These are phyloP conservation scores for Miichthys miiuy DNA, from an alignment of 2,797 vertebrate species.

Conservation along the genomic window DNA sequence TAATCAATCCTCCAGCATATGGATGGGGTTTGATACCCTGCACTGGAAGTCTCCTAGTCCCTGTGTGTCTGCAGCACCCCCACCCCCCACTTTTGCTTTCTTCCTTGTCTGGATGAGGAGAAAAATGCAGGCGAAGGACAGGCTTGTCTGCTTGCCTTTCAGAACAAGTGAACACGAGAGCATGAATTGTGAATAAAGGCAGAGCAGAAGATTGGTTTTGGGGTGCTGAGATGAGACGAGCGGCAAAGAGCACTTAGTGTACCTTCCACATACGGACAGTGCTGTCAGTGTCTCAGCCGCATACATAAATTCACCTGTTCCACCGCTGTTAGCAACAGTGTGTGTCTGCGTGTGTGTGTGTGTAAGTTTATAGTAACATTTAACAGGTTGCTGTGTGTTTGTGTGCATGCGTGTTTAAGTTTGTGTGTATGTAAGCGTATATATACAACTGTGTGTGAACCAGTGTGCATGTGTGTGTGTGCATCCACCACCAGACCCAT, in stretches of 20 bases:
- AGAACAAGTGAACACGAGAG: constrained; percentile 67
- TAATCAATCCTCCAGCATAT: constrained; percentile 59
- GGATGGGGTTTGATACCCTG: constrained; percentile 54
- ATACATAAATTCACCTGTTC: constrained; percentile 62
- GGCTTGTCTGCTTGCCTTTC: constrained; percentile 66
- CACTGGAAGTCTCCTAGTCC: constrained; percentile 49
- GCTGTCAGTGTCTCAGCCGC: constrained; percentile 47
- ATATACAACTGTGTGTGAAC: constrained; percentile 25
- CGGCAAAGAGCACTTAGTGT: constrained; percentile 67
- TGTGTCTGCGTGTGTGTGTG: constrained; percentile 7
- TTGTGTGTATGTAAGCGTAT: constrained; percentile 24
- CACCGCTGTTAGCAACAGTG: constrained; percentile 14
- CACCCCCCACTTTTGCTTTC: constrained; percentile 12
- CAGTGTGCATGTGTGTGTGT: constrained; percentile 53
- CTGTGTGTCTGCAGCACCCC: constrained; percentile 47
- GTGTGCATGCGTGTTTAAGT: constrained; percentile 19
- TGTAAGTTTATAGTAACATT: constrained; percentile 30
- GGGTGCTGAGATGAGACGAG: constrained; percentile 53
- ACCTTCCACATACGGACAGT: constrained; percentile 56
- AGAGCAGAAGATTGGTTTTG: constrained; percentile 68
- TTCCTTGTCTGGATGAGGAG: constrained; percentile 53
- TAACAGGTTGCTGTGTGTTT: constrained; percentile 37
- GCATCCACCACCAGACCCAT: constrained; percentile 73
- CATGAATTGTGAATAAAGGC: constrained; percentile 74
- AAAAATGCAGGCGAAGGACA: constrained; percentile 60